Percentiles rank a stretch among this genome's conserved stretches.
phyloP scores from a whole-genome alignment of 2,113 vertebrate species.

The Anhinga rufa region DNA sequence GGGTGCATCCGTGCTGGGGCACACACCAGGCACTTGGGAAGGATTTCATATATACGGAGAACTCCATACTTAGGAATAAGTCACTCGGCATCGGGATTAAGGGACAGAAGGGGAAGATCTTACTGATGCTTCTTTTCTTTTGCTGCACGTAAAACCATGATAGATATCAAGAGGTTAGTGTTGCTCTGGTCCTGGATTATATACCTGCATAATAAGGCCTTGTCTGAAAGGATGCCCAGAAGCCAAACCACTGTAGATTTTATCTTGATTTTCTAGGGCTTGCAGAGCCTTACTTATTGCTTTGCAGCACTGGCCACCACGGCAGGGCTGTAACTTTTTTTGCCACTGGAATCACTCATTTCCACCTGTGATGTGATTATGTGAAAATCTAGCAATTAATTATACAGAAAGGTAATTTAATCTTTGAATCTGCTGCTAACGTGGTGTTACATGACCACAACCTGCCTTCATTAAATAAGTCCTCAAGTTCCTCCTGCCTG shows the following conservation, averaged over 20 bases:
- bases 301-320: not conserved
- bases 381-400: conserved; percentile 11
- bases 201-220: not conserved
- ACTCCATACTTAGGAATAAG: not conserved
- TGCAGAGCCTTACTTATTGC: not conserved
- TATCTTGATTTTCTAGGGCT: not conserved
- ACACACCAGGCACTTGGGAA: not conserved
- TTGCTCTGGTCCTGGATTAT: not conserved
- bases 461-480: not conserved
- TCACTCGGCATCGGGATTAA: not conserved
- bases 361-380: not conserved
- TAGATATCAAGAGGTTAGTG: not conserved
- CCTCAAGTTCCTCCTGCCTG: not conserved
- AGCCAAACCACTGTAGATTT: conserved; percentile 1
- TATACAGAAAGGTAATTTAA: not conserved
- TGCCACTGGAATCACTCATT: not conserved
- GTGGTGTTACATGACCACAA: not conserved
- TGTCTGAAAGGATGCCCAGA: not conserved
- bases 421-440: not conserved
- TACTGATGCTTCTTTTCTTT: not conserved
- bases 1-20: not conserved
- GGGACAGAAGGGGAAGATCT: not conserved
- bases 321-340: not conserved
- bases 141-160: not conserved
- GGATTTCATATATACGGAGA: not conserved